Base-by-base conservation (phyloP, 2,888 invertebrate species). In the Andrena minutula region DNA sequence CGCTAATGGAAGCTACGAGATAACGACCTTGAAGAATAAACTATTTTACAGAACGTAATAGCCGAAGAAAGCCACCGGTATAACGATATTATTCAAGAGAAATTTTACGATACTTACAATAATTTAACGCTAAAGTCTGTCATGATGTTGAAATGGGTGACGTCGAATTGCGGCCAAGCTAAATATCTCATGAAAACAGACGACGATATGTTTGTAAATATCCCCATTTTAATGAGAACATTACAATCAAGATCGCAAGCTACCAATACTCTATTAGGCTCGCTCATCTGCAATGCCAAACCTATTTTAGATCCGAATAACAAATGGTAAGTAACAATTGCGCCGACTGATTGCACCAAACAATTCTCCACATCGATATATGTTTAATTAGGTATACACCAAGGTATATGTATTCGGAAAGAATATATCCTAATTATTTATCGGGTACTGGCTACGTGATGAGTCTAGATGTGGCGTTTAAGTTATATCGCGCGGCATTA, bases 111-210 rank as follows among this genome's bases (percentile, higher is more conserved):
- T 93, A 96, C 97, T 0, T 98, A 98, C 92, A 97, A 98, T 93
- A 98, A 98, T 95, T 95, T 98, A 85, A 98, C 98, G 0, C 91
- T 98, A 32, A 98, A 98, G 92, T 97, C 97, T 63, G 96, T 97
- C 12, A 96, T 97, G 96, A 96, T 98, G 95, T 92, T 98, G 76
- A 98, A 98, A 92, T 97, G 97, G 96, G 96, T 97, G 28, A 96
- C 95, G 6, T 95, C 95, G 53, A 95, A 96, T 88, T 98, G 98
- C 83, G 90, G 90, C 28, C 88, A 91, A 49, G 95, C 95, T 0
- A 95, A 95, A 61, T 98, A 96, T 94, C 95, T 98, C 28, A 95
- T 98, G 93, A 98, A 98, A 94, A 97, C 97, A 4, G 98, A 98
- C 87, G 98, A 98, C 87, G 98, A 98, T 89, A 97, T 97, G 94